Conservation (phyloP, 2,797 vertebrate species). For the Gymnocypris eckloni region DNA sequence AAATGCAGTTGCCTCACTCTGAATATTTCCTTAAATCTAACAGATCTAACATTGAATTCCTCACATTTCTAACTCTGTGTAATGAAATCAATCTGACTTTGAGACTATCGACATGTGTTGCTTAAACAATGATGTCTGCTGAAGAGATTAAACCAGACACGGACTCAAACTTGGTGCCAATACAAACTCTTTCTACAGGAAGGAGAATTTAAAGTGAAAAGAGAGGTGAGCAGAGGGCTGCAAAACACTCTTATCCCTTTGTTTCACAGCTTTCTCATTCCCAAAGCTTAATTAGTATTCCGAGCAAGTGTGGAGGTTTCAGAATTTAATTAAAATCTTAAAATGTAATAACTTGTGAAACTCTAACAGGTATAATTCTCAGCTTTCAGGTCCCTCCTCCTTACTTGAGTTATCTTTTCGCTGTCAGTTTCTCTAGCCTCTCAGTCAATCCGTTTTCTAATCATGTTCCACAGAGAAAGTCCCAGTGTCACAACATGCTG, state of each 20-base stretch:
- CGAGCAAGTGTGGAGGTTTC: conserved; percentile 65
- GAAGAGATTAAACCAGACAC: conserved; percentile 43
- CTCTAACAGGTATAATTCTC: conserved; percentile 63
- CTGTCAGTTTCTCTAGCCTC: conserved; percentile 50
- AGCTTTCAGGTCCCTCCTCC: conserved; percentile 64
- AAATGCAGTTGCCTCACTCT: not conserved
- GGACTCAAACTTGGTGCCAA: conserved; percentile 30
- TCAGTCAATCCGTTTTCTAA: conserved; percentile 41
- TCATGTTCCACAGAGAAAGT: conserved; percentile 69
- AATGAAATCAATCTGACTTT: conserved; percentile 26
- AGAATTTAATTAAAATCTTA: conserved; percentile 77
- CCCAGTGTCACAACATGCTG: conserved; percentile 70
- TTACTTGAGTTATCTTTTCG: conserved; percentile 65
- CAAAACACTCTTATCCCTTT: conserved; percentile 31
- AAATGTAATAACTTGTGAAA: conserved; percentile 73
- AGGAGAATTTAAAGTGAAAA: not conserved
- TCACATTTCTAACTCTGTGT: not conserved
- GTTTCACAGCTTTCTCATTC: conserved; percentile 75
- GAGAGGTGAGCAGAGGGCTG: not conserved
- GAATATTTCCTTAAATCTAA: conserved; percentile 5
- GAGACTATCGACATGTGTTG: conserved; percentile 7
- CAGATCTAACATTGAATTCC: conserved; percentile 29
- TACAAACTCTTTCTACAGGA: conserved; percentile 31
- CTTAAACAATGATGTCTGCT: conserved; percentile 37
- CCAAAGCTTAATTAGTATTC: conserved; percentile 72